Conservation (phyloP, 2,797 vertebrate genomes). For the Catostomus latipinnis region DNA sequence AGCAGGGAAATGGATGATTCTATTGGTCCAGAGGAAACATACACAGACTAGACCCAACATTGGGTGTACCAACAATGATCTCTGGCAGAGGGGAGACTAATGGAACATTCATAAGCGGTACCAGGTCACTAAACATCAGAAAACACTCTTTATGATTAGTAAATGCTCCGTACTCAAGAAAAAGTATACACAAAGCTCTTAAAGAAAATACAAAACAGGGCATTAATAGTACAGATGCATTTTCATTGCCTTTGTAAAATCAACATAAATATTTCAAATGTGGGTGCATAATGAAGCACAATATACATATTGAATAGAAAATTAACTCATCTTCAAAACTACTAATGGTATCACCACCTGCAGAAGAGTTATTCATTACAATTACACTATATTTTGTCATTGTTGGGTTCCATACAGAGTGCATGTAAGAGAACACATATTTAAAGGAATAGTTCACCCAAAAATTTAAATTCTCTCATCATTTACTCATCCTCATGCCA, state of each 20-base stretch:
- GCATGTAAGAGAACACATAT: background rate
- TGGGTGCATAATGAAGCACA: no score
- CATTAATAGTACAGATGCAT: no score
- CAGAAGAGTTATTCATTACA: background rate
- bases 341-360: background rate
- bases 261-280: background rate
- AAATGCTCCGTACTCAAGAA: background rate
- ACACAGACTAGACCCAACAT: constrained; percentile 10
- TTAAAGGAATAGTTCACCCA: background rate
- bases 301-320: background rate
- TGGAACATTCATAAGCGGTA: background rate
- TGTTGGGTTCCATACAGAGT: background rate
- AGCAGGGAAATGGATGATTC: constrained; percentile 53
- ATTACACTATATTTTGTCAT: background rate
- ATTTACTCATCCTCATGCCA: no score
- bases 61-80: background rate
- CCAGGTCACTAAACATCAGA: background rate
- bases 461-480: no score
- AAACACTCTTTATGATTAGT: constrained; percentile 6
- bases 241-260: background rate
- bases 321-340: background rate
- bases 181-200: background rate
- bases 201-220: no score
- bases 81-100: background rate
- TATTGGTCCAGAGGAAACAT: constrained; percentile 13